Evolutionary conservation across 2,797 vertebrate genomes (phyloP), one percentile per base, ranked within the genome.

Genomic region (Brachyalestes nurse): DNA sequence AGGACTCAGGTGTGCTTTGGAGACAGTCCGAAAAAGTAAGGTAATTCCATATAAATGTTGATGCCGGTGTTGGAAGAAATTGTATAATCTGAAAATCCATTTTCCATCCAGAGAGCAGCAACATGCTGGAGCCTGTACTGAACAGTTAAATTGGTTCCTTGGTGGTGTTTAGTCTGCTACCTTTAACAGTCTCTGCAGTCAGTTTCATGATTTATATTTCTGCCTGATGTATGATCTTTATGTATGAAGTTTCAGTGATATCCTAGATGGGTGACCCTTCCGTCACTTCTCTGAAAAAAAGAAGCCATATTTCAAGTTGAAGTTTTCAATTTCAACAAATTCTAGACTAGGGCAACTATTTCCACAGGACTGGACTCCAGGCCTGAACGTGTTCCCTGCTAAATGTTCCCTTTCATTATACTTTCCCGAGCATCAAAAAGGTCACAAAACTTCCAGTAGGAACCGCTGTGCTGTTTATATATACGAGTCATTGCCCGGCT

Each of bases 1-100:
- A 55, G 67, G 49, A 78, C 64, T 86, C 75, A 84, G 82, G 72
- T 81, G 75, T 77, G 40, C 8, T 79, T 67, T 21, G 21, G 49
- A 83, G 67, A 40, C 81, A 80, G 42, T 65, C 65, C 10, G 74
- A 64, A 79, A 83, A 77, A 80, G 34, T 70, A 40, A 80, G 6
- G 21, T 75, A 74, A 55, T 65, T 77, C 60, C 28, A 73, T 75
- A 25, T 51, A 69, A 51, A 69, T 28, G 64, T 72, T 7, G 6
- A 53, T 42, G 47, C 2, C 13, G 17, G 21, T 25, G n/a, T 66
- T 25, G 47, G n/a, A 77, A 72, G 51, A 64, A 70, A 19, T 19
- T 5, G 49, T 64, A 62, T 72, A 72, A 72, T 42, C 19, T 82
- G 67, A 72, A 82, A 66, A 82, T 77, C 34, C 38, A 72, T 77